Conservation (phyloP, 2,888 invertebrate species). For the Morinoia aosen region DNA sequence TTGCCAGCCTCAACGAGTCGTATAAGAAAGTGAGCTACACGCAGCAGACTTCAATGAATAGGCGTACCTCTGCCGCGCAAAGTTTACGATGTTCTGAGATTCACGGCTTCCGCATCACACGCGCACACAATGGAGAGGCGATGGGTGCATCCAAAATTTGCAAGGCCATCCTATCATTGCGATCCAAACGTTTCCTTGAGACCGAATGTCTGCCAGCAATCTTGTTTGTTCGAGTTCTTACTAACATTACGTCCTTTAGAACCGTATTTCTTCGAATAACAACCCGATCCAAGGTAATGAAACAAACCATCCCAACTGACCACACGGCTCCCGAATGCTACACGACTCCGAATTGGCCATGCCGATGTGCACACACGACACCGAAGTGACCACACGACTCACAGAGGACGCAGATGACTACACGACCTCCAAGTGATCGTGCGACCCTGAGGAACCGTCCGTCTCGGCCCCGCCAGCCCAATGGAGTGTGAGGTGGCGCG, state of each 20-base stretch:
- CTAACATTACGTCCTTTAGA: too few species aligned
- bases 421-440: background rate
- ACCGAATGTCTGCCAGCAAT: background rate
- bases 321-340: background rate
- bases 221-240: background rate
- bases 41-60: background rate
- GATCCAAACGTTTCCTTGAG: background rate
- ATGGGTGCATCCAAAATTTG: background rate
- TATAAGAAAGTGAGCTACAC: background rate
- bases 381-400: background rate
- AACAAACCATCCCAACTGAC: background rate
- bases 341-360: background rate
- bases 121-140: background rate
- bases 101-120: slow-evolving; percentile 2
- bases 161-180: background rate
- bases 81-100: background rate
- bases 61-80: background rate
- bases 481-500: slow-evolving; percentile 32
- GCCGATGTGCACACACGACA: background rate
- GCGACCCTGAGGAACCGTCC: background rate
- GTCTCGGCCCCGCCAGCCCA: background rate
- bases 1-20: background rate
- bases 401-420: background rate
- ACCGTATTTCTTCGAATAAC: too few species aligned
- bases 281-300: background rate